Percentiles rank a stretch among this genome's conserved stretches.
Evolutionary conservation across 2,113 vertebrate genomes (phyloP).

Genomic region (Formicarius rufipectus): DNA sequence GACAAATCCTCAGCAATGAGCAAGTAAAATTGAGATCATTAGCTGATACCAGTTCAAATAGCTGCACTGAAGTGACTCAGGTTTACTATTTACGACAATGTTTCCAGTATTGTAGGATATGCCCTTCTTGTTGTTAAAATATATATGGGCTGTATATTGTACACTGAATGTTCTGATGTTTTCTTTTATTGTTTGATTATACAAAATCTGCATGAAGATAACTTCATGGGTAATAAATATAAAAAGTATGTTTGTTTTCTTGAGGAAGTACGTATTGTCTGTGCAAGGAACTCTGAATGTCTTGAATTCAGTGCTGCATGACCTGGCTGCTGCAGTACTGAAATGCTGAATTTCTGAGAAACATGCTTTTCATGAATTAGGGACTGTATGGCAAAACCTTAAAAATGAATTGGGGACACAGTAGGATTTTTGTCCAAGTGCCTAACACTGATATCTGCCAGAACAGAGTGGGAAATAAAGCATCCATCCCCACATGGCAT

Average conservation of each 20-base stretch:
- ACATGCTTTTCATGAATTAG: background rate
- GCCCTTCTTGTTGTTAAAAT: background rate
- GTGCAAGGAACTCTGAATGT: background rate
- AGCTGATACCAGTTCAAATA: background rate
- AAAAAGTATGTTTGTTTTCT: background rate
- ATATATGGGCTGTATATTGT: background rate
- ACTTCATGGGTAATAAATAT: background rate
- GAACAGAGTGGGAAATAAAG: background rate
- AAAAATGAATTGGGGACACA: background rate
- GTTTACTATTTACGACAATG: background rate
- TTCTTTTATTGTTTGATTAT: background rate
- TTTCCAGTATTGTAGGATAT: background rate
- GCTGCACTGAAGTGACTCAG: background rate
- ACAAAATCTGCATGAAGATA: background rate
- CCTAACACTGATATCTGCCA: background rate
- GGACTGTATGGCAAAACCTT: background rate
- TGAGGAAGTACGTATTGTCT: background rate
- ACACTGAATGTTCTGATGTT: background rate
- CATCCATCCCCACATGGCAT: background rate
- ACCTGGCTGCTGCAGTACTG: background rate
- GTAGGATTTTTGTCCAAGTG: background rate
- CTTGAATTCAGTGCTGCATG: background rate
- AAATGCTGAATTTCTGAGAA: background rate
- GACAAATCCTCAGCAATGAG: background rate
- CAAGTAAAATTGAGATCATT: background rate